phyloP scores from a whole-genome alignment of 2,888 invertebrate species.

The Chaetoderma sp. region DNA sequence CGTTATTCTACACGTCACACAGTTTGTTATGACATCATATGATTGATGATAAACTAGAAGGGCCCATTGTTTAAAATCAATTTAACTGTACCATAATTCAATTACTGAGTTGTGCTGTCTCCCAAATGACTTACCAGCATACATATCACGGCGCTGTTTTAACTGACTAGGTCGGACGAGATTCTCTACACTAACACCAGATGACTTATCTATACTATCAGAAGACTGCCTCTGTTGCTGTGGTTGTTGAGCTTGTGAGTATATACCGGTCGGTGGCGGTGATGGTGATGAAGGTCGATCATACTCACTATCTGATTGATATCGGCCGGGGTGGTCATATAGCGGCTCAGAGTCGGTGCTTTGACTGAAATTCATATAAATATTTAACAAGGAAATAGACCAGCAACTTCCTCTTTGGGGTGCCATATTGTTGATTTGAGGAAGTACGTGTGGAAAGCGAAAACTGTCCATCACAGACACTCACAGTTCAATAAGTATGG shows the following conservation, averaged over 20 bases:
- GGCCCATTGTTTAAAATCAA: too few species aligned
- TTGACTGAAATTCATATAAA: conserved; percentile 41
- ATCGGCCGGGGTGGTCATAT: conserved; percentile 74
- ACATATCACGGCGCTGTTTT: conserved; percentile 70
- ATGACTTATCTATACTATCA: conserved; percentile 31
- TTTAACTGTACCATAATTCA: too few species aligned
- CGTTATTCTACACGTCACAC: too few species aligned
- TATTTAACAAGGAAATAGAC: too few species aligned
- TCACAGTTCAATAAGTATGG: background rate
- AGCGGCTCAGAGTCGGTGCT: conserved; percentile 70
- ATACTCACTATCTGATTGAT: conserved; percentile 55
- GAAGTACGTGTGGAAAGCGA: background rate
- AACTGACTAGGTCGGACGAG: conserved; percentile 71
- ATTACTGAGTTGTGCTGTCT: background rate
- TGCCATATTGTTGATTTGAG: background rate
- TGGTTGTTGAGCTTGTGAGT: too few species aligned
- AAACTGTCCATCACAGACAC: background rate
- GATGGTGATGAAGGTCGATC: conserved; percentile 65
- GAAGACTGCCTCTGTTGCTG: conserved; percentile 66
- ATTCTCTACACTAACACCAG: conserved; percentile 67
- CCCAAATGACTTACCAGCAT: conserved; percentile 72
- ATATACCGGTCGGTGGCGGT: conserved; percentile 60
- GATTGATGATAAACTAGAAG: too few species aligned
- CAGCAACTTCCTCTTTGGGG: background rate
- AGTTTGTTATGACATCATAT: too few species aligned